Conservation (phyloP, 2,888 invertebrate species). For the Metacarcinus magister region DNA sequence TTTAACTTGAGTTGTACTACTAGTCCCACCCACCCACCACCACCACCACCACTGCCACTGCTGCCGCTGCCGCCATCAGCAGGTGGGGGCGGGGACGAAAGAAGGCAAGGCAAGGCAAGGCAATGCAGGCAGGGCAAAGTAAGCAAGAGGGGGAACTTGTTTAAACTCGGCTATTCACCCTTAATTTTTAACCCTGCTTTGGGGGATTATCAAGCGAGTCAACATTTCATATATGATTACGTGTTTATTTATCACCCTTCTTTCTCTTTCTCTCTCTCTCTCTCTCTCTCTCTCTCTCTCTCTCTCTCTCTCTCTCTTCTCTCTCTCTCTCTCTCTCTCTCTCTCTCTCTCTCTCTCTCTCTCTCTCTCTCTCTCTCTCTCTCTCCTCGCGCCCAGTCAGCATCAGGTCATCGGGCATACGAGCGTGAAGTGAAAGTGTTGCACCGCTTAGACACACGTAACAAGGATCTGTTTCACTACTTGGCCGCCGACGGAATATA, state of each 20-base stretch:
- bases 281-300: constrained; percentile 26
- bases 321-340: background rate
- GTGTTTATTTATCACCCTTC: background rate
- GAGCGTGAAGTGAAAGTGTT: background rate
- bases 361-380: background rate
- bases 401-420: background rate
- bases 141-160: constrained; percentile 44
- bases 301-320: background rate
- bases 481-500: background rate
- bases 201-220: constrained; percentile 20
- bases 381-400: background rate
- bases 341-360: background rate
- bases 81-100: background rate
- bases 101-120: background rate
- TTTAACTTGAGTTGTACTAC: background rate
- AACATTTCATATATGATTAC: constrained; percentile 45
- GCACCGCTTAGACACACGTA: background rate
- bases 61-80: background rate
- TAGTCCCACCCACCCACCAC: background rate
- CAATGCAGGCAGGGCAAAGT: background rate
- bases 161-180: background rate
- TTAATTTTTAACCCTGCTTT: constrained; percentile 29
- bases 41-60: background rate
- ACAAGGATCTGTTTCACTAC: background rate
- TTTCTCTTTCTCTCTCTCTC: background rate